Conservation (phyloP, 1,140 invertebrate genomes). For the Orchestia grillus region DNA sequence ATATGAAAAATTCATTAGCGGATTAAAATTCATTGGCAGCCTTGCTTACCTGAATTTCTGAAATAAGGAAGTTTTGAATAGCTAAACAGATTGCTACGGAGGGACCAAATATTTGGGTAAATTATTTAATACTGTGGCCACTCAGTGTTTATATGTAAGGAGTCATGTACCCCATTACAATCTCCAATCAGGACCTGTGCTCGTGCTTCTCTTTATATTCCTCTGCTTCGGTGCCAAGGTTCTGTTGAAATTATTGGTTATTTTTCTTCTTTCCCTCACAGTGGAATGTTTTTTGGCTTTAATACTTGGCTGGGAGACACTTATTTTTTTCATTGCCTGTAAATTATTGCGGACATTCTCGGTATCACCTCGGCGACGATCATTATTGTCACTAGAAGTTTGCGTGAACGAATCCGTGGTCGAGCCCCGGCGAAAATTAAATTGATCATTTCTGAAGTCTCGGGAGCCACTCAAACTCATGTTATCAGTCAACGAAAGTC, state of each 20-base stretch:
- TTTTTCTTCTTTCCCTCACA: neutral
- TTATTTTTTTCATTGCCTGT: neutral
- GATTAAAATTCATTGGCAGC: neutral
- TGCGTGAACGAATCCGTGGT: neutral
- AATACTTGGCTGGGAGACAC: slow-evolving; percentile 12
- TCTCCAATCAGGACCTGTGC: slow-evolving; percentile 9
- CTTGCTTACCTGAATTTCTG: neutral
- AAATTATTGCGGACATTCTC: neutral
- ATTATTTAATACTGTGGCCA: neutral
- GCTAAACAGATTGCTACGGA: neutral
- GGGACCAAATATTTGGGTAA: neutral
- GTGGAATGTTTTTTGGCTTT: neutral
- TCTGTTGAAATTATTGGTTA: neutral
- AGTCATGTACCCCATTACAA: neutral
- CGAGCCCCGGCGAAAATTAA: neutral
- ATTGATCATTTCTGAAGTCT: neutral
- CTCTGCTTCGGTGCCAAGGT: neutral
- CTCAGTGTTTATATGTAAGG: neutral
- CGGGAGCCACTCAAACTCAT: neutral
- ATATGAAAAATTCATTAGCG: neutral
- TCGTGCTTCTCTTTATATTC: neutral
- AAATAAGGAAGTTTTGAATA: neutral
- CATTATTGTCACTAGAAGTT: neutral
- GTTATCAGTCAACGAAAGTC: neutral
- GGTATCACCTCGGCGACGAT: neutral